Conservation (phyloP, 2,888 invertebrate genomes). For the Entomobrya multifasciata region DNA sequence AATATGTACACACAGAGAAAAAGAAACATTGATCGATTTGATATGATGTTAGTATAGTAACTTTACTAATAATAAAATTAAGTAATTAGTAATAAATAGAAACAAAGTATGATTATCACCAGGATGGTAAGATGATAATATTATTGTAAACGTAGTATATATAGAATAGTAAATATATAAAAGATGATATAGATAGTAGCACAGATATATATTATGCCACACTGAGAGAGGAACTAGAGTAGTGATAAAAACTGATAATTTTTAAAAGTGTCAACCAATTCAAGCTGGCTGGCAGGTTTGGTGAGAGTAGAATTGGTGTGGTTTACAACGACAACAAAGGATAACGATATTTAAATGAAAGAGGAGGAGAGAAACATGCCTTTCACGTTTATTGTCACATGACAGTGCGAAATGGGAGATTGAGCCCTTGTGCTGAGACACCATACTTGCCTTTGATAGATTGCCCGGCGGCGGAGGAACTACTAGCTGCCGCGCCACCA, state of each 20-base stretch:
- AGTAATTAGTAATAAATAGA: conserved; percentile 36
- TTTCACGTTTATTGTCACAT: conserved; percentile 79
- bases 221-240: conserved; percentile 50
- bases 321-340: too few species aligned
- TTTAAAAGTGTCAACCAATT: conserved; percentile 61
- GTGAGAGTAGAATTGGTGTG: too few species aligned
- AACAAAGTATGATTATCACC: conserved; percentile 28
- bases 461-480: conserved; percentile 70
- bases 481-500: conserved; percentile 48
- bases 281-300: too few species aligned
- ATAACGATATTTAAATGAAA: too few species aligned
- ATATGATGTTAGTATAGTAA: conserved; percentile 45
- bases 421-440: conserved; percentile 79
- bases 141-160: neutral
- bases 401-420: conserved; percentile 80
- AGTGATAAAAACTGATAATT: conserved; percentile 41
- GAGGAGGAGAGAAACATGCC: conserved; percentile 74
- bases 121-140: neutral
- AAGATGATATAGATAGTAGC: conserved; percentile 29
- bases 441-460: conserved; percentile 80
- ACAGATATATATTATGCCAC: neutral
- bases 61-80: neutral
- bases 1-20: neutral
- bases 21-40: conserved; percentile 22
- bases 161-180: conserved; percentile 19